Evolutionary conservation across 2,888 invertebrate genomes (phyloP), one percentile per base, ranked within the genome.

Genomic region (Isotomurus palustris): DNA sequence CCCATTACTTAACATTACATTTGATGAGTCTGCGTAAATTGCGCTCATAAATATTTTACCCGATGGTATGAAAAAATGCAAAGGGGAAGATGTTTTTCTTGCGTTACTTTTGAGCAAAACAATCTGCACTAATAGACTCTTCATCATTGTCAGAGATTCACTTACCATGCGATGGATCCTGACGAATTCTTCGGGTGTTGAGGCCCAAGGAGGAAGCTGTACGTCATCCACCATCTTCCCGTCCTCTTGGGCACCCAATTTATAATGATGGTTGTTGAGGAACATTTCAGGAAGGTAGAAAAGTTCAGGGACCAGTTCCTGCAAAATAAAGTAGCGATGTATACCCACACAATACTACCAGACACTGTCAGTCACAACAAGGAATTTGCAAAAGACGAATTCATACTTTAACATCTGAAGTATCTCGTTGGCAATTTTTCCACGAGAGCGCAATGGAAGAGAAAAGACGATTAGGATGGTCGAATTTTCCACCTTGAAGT

Each of bases 221-320:
- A 97, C 92, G 76, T 95, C 89, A 4, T 86, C 86, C 12, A 88
- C 85, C 25, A 80, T 75, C 36, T 77, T 78, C 1, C 83, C 90
- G 52, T 93, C 92, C 72, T 95, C 94, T 50, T 90, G 87, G 63
- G 86, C 82, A 27, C 96, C 96, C 62, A 97, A 79, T 59, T 90
- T 83, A 79, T 91, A 96, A 38, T 81, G 78, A 76, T 88, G 88
- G 50, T 81, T 80, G 76, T 99, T 99, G 60, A 91, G 85, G 73
- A 99, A 86, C 94, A 99, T 96, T 80, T 99, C 99, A 12, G 99
- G 97, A 65, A 99, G 81, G 80, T 95, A 99, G 80, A 94, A 99
- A 76, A 99, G 87, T 78, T 99, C 99, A 0, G 99, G 99, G 72
- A 99, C 94, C 69, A 99, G 79, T 77, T 99, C 99, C 87, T 90